These are phyloP conservation scores for Gambusia holbrooki DNA, from an alignment of 2,113 vertebrate species.

Conservation along the genomic window DNA sequence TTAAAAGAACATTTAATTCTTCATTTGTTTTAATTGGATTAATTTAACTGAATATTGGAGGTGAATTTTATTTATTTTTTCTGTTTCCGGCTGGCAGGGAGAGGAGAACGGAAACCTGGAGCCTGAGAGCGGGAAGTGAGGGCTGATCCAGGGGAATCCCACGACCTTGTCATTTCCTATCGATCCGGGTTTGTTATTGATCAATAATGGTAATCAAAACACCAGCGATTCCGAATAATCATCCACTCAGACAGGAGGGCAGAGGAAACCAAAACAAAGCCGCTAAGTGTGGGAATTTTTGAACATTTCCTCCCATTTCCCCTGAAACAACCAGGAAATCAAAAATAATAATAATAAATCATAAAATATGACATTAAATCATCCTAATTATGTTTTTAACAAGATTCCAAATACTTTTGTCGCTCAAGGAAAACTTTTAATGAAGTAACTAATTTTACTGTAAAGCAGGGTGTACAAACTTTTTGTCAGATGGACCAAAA, in stretches of 20 bases:
- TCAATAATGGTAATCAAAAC: conserved; percentile 71
- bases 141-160: conserved; percentile 62
- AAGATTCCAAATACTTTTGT: too few species aligned
- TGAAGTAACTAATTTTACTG: too few species aligned
- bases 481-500: too few species aligned
- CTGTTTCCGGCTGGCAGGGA: background rate
- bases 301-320: background rate
- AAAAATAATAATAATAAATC: too few species aligned
- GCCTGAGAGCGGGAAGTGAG: background rate
- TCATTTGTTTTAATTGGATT: too few species aligned
- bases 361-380: too few species aligned
- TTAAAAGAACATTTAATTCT: too few species aligned
- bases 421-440: too few species aligned
- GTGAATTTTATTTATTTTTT: too few species aligned
- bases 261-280: conserved; percentile 26
- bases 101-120: background rate
- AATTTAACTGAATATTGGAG: too few species aligned
- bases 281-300: background rate
- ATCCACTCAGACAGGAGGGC: conserved; percentile 19
- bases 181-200: conserved; percentile 72
- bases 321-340: background rate
- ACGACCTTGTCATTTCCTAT: conserved; percentile 72
- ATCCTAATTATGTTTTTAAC: too few species aligned
- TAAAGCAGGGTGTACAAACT: too few species aligned
- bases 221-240: conserved; percentile 51